Percentiles rank a stretch among this genome's conserved stretches.
phyloP scores from a whole-genome alignment of 2,797 vertebrate genomes.

The Chaunax sp. region DNA sequence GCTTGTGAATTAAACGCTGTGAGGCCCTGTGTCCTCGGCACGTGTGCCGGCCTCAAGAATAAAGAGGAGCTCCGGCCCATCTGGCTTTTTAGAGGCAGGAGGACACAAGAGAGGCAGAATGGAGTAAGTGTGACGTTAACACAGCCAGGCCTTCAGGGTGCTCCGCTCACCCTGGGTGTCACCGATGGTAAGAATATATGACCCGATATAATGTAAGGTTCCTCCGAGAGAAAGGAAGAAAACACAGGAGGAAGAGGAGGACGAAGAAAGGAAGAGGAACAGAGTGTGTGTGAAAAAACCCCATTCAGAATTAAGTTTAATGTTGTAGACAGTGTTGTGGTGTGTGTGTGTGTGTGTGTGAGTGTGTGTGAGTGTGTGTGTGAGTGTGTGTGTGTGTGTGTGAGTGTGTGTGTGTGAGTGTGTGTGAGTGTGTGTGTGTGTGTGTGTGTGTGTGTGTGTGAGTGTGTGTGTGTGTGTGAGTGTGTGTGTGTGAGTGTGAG shows the following conservation, averaged over 20 bases:
- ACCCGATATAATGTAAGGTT: not conserved
- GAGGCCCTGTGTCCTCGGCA: constrained; percentile 83
- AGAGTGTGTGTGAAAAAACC: not conserved
- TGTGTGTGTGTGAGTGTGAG: no score
- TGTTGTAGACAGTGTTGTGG: no score
- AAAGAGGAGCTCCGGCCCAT: constrained; percentile 77
- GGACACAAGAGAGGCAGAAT: constrained; percentile 14
- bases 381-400: no score
- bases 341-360: constrained; percentile 4
- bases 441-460: constrained; percentile 4
- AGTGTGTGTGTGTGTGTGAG: no score
- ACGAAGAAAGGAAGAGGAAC: not conserved
- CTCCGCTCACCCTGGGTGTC: constrained; percentile 38
- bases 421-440: constrained; percentile 11
- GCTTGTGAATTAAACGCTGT: constrained; percentile 80
- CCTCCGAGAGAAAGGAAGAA: not conserved
- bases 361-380: no score
- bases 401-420: constrained; percentile 9
- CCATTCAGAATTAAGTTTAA: not conserved
- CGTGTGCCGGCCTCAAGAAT: constrained; percentile 77
- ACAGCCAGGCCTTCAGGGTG: constrained; percentile 35
- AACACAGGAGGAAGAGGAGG: not conserved
- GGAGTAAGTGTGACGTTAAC: constrained; percentile 10
- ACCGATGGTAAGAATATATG: not conserved
- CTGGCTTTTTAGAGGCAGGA: constrained; percentile 70